phyloP scores from a whole-genome alignment of 2,888 invertebrate genomes.

The Mythimna vitellina region DNA sequence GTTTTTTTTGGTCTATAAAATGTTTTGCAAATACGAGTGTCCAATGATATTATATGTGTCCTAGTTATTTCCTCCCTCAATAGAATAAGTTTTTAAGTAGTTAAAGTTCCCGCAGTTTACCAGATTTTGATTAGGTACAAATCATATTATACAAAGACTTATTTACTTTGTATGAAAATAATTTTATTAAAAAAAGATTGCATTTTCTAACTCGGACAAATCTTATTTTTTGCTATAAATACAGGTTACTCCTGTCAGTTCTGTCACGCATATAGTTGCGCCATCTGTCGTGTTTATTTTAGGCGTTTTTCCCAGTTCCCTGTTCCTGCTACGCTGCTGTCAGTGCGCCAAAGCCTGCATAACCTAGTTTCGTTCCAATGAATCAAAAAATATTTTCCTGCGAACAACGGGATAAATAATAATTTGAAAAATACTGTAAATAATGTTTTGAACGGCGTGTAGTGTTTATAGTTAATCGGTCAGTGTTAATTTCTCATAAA shows the following conservation, averaged over 20 bases:
- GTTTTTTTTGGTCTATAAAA: neutral
- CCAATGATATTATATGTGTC: too few species aligned
- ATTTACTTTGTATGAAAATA: too few species aligned
- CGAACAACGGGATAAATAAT: constrained; percentile 33
- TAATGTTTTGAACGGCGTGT: constrained; percentile 48
- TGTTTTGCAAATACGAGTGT: too few species aligned
- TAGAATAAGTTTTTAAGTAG: too few species aligned
- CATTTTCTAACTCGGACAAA: too few species aligned
- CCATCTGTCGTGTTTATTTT: constrained; percentile 49
- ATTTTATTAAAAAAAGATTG: too few species aligned
- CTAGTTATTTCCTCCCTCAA: too few species aligned
- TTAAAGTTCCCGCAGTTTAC: neutral
- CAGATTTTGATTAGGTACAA: neutral
- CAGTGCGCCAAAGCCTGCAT: constrained; percentile 63
- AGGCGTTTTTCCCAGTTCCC: constrained; percentile 36
- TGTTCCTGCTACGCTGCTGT: constrained; percentile 47
- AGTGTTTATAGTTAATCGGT: constrained; percentile 32
- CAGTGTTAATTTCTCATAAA: constrained; percentile 36
- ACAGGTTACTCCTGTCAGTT: neutral
- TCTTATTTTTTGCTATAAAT: neutral
- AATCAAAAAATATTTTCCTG: constrained; percentile 44
- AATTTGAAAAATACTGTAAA: constrained; percentile 30
- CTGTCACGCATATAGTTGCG: constrained; percentile 24
- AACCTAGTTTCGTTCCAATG: constrained; percentile 67
- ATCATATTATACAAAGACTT: neutral